Evolutionary conservation across 2,113 vertebrate species (phyloP), one percentile per base, ranked within the genome.

Genomic region (Chamaetylas fuelleborni): DNA sequence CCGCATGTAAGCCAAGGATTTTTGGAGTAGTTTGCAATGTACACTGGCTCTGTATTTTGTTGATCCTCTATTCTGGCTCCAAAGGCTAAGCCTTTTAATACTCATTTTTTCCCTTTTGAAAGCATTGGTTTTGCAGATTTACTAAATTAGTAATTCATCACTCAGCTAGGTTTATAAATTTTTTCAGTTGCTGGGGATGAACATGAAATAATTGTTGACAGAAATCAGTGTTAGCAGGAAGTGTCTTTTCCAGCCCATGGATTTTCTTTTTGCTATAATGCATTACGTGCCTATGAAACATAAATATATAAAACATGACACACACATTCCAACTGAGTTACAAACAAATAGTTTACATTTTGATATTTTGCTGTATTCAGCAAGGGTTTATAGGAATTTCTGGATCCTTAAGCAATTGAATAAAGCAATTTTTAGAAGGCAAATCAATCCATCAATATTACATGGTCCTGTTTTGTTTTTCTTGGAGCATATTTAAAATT

Each of bases 401-500:
- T 97, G 53, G 29, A 76, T 76, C 90, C 95, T 95, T 65, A 88
- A 86, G 81, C 69, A 97, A 94, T 88, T 91, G 91, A 92, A 81
- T 69, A 70, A 90, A 95, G 67, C 62, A 25, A 83, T 92, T 95
- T 91, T 94, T 91, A 54, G 86, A 96, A 96, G 79, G 71, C 40
- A 84, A 72, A 78, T 95, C 92, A 64, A 94, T 93, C 95, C 60
- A 92, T 97, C 96, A 93, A 86, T 95, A 93, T 96, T 84, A 65
- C 50, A 54, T 20, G 31, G 57, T 60, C 86, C 82, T 95, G 28
- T 97, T 97, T 98, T 95, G 92, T 95, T 95, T 96, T 95, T 95
- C 93, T 95, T 91, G 82, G 76, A 86, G 74, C 88, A 86, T 97
- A 96, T 97, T 97, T 98, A 97, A 96, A 97, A 96, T 84, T 70